These are phyloP conservation scores for Cynopterus sphinx DNA, from an alignment of 2,797 vertebrate genomes.

Conservation along the genomic window DNA sequence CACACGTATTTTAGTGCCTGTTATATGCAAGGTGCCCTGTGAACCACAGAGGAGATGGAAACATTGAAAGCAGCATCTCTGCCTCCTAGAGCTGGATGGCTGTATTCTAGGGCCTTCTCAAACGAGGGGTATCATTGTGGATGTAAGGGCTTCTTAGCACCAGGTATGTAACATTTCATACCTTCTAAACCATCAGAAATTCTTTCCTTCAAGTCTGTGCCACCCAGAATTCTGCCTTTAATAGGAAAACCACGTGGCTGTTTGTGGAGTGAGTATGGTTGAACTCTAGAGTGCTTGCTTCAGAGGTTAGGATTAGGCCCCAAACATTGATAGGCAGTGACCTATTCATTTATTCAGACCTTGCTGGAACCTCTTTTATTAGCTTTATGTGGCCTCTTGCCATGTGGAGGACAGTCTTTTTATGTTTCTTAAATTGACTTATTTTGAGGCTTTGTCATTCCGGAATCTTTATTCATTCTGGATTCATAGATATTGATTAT, in stretches of 20 bases:
- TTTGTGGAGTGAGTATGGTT: background rate
- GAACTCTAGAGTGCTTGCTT: background rate
- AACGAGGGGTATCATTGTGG: background rate
- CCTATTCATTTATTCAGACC: background rate
- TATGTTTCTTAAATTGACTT: background rate
- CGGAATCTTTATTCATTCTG: background rate
- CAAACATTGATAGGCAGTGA: background rate
- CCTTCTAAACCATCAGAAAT: background rate
- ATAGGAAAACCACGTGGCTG: background rate
- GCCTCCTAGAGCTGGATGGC: background rate
- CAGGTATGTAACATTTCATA: background rate
- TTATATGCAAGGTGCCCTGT: background rate
- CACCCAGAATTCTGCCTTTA: background rate
- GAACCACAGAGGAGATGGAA: background rate
- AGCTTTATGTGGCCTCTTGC: background rate
- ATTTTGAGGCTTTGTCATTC: background rate
- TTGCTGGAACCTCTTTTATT: background rate
- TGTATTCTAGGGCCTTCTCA: background rate
- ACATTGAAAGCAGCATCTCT: background rate
- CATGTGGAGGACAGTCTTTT: background rate
- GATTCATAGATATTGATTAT: background rate
- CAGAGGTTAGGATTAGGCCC: background rate
- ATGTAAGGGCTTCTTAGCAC: background rate
- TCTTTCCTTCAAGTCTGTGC: background rate
- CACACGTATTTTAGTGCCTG: background rate